Evolutionary conservation across 2,888 invertebrate species (phyloP).

Genomic region (Dromius quadrimaculatus): DNA sequence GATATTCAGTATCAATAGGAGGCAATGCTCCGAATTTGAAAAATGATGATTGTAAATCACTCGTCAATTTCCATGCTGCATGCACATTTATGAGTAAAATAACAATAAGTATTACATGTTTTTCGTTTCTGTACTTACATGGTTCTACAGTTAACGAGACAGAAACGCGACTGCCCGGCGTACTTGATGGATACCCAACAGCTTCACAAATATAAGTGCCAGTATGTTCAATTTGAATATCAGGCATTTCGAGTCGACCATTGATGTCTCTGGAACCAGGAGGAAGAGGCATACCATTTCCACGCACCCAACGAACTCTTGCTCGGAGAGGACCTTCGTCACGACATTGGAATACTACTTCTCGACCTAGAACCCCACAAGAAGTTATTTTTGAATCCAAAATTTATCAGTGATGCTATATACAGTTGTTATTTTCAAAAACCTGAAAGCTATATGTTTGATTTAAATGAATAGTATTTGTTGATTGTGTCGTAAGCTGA

Average conservation of each 20-base stretch:
- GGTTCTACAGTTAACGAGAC: conserved; percentile 81
- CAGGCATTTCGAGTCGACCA: conserved; percentile 89
- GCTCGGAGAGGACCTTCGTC: conserved; percentile 87
- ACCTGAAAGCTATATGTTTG: conserved; percentile 30
- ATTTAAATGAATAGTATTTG: conserved; percentile 35
- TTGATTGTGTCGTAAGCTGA: conserved; percentile 28
- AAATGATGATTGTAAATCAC: conserved; percentile 60
- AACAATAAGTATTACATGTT: conserved; percentile 32
- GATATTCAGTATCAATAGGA: conserved; percentile 71
- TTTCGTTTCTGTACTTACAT: conserved; percentile 72
- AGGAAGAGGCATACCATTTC: conserved; percentile 79
- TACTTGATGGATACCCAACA: conserved; percentile 72
- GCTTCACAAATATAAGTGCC: conserved; percentile 91
- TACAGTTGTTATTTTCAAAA: conserved; percentile 37
- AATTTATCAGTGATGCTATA: conserved; percentile 11
- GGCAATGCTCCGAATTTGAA: conserved; percentile 72
- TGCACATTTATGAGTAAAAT: conserved; percentile 42
- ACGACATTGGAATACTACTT: conserved; percentile 93
- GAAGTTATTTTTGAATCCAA: background rate
- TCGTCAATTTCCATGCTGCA: conserved; percentile 58
- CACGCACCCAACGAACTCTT: conserved; percentile 80
- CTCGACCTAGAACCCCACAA: conserved; percentile 75
- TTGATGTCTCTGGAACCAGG: conserved; percentile 78
- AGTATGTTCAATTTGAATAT: conserved; percentile 79
- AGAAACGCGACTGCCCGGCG: conserved; percentile 75